phyloP scores from a whole-genome alignment of 2,797 vertebrate genomes.

The Acomys russatus region DNA sequence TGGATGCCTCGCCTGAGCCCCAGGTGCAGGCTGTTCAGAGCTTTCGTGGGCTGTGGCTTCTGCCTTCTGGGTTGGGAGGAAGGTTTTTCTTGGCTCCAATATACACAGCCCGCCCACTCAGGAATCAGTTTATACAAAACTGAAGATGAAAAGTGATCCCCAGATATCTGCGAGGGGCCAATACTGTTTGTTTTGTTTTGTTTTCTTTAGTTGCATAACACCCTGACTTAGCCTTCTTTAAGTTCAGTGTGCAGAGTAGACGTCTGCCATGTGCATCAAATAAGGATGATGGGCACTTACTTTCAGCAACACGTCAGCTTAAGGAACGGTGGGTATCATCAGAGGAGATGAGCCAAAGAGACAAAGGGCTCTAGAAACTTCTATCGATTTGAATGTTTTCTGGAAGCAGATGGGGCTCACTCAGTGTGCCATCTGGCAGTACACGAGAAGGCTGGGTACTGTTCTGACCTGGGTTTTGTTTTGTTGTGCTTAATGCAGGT shows the following conservation, averaged over 20 bases:
- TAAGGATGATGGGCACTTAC: neutral
- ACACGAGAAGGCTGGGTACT: neutral
- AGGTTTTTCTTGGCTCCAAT: constrained; percentile 68
- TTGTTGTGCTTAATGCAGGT: constrained; percentile 4
- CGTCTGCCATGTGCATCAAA: neutral
- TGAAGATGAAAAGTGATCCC: constrained; percentile 53
- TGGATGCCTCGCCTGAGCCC: neutral
- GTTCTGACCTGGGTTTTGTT: neutral
- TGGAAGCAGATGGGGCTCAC: neutral
- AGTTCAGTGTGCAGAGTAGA: neutral
- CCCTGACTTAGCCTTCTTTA: neutral
- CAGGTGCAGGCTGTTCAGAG: constrained; percentile 61
- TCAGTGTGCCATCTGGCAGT: neutral
- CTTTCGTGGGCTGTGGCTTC: constrained; percentile 55
- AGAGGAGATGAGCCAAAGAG: neutral
- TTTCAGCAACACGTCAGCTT: no score
- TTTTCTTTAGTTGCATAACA: constrained; percentile 15
- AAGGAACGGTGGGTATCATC: neutral
- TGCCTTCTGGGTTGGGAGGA: constrained; percentile 65
- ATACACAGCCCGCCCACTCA: constrained; percentile 5
- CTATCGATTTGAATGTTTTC: neutral
- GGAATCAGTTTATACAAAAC: constrained; percentile 52
- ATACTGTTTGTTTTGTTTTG: constrained; percentile 9
- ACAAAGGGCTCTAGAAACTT: constrained; percentile 5
- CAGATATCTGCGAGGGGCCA: constrained; percentile 49